These are phyloP conservation scores for Leptopilina myrica DNA, from an alignment of 2,888 invertebrate genomes.

Conservation along the genomic window DNA sequence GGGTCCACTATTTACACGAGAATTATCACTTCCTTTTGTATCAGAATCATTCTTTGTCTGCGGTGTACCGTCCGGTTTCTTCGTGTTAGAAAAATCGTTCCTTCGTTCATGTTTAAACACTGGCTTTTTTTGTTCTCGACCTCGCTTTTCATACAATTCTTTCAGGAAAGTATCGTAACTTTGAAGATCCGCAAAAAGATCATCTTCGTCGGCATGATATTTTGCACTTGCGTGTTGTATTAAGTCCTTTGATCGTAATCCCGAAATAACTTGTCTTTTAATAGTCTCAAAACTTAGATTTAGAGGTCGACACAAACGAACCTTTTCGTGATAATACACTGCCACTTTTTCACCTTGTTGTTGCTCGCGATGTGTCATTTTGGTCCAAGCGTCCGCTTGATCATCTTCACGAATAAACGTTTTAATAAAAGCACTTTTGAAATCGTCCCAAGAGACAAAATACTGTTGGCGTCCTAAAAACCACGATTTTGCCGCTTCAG, in stretches of 20 bases:
- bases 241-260: conserved; percentile 37
- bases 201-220: background rate
- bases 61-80: too few relatives aligned
- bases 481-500: conserved; percentile 41
- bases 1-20: background rate
- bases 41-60: background rate
- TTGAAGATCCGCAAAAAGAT: too few relatives aligned
- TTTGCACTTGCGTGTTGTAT: conserved; percentile 11
- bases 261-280: conserved; percentile 38
- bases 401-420: conserved; percentile 42
- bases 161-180: too few relatives aligned
- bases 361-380: conserved; percentile 41
- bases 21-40: background rate
- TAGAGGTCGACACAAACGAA: conserved; percentile 41
- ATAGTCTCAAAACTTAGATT: conserved; percentile 30
- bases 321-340: conserved; percentile 18
- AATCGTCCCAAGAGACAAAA: conserved; percentile 8
- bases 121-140: too few relatives aligned
- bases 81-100: too few relatives aligned
- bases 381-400: conserved; percentile 42
- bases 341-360: background rate
- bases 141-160: too few relatives aligned
- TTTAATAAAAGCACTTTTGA: conserved; percentile 14
- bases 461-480: conserved; percentile 16
- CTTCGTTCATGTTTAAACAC: too few relatives aligned